A percentile compares a stretch with the other conserved stretches of the same genome.
These are phyloP conservation scores for Cygnus atratus DNA, from an alignment of 2,113 vertebrate species.

Conservation along the genomic window DNA sequence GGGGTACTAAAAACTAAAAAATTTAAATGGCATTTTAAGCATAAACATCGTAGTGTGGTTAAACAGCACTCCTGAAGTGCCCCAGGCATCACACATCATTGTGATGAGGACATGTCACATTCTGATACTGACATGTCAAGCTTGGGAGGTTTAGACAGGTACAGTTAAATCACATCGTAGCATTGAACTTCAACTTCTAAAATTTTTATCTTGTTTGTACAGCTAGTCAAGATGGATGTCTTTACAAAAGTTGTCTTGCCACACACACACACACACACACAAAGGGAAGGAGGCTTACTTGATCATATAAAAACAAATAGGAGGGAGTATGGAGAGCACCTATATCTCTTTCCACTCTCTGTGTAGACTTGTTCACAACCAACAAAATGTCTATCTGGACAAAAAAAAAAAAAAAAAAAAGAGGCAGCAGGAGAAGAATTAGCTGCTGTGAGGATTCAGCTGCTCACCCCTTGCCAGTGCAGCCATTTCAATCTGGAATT, in stretches of 20 bases:
- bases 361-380: neutral
- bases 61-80: neutral
- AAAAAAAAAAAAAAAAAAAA: neutral
- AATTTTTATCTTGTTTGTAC: slow-evolving; percentile 2
- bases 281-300: neutral
- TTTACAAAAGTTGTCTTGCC: neutral
- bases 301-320: neutral
- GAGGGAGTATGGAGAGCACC: neutral
- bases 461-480: neutral
- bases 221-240: neutral
- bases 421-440: neutral
- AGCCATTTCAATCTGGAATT: slow-evolving; percentile 25
- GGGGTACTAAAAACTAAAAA: neutral
- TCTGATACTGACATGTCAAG: slow-evolving; percentile 50
- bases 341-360: neutral
- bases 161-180: slow-evolving; percentile 39
- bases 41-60: neutral
- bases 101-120: neutral
- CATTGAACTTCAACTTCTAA: slow-evolving; percentile 19
- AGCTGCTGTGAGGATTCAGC: neutral
- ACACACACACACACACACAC: neutral
- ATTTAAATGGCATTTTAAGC: neutral
- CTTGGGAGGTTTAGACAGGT: slow-evolving; percentile 55
- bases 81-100: neutral
- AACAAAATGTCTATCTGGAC: neutral